A percentile compares a stretch with the other conserved stretches of the same genome.
phyloP scores from a whole-genome alignment of 2,888 invertebrate species.

The Melanostoma scalare region DNA sequence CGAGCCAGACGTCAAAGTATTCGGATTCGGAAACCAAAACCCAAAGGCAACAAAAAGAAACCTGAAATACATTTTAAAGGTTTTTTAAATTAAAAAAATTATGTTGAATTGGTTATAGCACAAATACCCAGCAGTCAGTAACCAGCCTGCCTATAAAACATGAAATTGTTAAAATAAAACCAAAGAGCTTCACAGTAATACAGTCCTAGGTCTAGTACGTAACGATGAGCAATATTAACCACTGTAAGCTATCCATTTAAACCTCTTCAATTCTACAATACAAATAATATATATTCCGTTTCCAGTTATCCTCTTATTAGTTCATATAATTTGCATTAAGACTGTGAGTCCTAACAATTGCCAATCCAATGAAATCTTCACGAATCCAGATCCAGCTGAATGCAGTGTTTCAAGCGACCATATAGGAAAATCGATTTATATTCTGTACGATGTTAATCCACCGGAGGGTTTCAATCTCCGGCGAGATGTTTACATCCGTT shows the following conservation, averaged over 20 bases:
- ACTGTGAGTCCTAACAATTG: constrained; percentile 52
- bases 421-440: constrained; percentile 82
- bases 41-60: no score
- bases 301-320: constrained; percentile 50
- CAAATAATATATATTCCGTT: not conserved
- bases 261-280: no score
- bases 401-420: constrained; percentile 32
- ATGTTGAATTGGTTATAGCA: no score
- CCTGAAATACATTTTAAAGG: no score
- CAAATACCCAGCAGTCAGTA: no score
- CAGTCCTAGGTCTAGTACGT: not conserved
- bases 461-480: constrained; percentile 98
- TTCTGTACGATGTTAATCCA: constrained; percentile 96
- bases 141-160: no score
- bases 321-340: constrained; percentile 48
- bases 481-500: constrained; percentile 96
- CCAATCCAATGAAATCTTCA: constrained; percentile 37
- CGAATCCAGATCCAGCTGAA: constrained; percentile 22
- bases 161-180: no score
- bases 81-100: no score
- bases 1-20: no score
- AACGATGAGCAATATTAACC: constrained; percentile 47
- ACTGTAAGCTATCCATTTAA: constrained; percentile 19
- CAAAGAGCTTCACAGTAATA: no score
- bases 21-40: no score